phyloP scores from a whole-genome alignment of 2,113 vertebrate genomes.

The Heterocephalus glaber region DNA sequence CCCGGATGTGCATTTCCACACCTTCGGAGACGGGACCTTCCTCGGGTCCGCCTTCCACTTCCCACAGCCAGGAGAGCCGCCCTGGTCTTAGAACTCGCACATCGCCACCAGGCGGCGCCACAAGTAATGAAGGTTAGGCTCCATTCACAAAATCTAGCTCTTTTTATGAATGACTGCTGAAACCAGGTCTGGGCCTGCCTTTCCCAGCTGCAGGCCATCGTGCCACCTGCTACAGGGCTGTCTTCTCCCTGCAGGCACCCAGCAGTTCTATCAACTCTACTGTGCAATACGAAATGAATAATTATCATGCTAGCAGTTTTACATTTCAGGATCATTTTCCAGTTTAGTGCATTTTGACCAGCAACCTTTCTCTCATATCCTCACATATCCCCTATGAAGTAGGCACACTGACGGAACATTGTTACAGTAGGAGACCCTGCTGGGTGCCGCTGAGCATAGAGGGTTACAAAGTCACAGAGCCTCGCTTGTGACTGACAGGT shows the following conservation, averaged over 20 bases:
- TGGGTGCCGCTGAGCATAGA: background rate
- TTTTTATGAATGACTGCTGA: constrained; percentile 29
- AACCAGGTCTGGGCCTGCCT: background rate
- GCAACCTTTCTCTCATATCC: background rate
- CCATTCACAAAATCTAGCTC: constrained; percentile 60
- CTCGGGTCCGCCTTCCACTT: background rate
- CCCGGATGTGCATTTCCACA: background rate
- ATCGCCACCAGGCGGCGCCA: constrained; percentile 60
- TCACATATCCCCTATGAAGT: background rate
- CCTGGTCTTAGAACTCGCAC: background rate
- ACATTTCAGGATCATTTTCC: background rate
- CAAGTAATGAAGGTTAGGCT: background rate
- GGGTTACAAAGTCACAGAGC: background rate
- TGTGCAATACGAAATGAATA: background rate
- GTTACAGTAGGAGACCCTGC: background rate
- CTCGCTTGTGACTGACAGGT: background rate
- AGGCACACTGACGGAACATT: background rate
- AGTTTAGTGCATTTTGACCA: background rate
- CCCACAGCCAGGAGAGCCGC: background rate
- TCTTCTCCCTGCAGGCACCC: background rate
- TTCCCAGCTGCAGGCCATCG: background rate
- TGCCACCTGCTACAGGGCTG: background rate
- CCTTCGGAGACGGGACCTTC: background rate
- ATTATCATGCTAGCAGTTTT: background rate
- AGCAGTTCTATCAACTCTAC: constrained; percentile 25